Percentiles rank a stretch among this genome's conserved stretches.
Evolutionary conservation across 2,797 vertebrate genomes (phyloP).

Genomic region (Staurois parvus): DNA sequence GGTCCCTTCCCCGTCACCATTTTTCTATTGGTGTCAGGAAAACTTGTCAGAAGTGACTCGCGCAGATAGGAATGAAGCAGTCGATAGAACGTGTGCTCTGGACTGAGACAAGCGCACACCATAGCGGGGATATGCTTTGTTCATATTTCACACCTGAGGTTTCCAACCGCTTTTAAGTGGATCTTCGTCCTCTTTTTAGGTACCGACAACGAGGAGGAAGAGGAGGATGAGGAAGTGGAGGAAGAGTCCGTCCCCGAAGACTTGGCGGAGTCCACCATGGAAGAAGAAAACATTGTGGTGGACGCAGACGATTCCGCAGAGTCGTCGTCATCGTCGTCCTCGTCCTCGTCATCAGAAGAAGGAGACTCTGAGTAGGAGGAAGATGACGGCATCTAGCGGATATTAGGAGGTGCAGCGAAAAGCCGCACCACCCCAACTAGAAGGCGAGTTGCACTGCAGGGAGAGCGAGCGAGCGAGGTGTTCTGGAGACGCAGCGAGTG

Average conservation of each 20-base stretch:
- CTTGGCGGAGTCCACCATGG: slow-evolving; percentile 41
- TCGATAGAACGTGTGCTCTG: no score
- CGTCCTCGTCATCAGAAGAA: slow-evolving; percentile 29
- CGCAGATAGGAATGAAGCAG: no score
- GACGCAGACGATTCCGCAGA: slow-evolving; percentile 52
- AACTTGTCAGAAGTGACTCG: no score
- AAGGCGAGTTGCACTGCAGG: slow-evolving; percentile 46
- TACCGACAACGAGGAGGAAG: slow-evolving; percentile 43
- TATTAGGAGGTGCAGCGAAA: slow-evolving; percentile 40
- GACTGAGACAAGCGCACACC: no score
- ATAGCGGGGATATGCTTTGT: no score
- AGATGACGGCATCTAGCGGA: slow-evolving; percentile 38
- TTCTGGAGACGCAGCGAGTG: slow-evolving; percentile 40
- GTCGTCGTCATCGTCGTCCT: not conserved
- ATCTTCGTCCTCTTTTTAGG: slow-evolving; percentile 6
- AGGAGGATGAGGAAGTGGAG: slow-evolving; percentile 40
- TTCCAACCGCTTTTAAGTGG: no score
- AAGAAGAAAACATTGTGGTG: slow-evolving; percentile 33
- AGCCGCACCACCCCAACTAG: slow-evolving; percentile 41
- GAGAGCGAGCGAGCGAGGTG: slow-evolving; percentile 21
- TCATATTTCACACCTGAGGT: no score
- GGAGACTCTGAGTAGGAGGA: slow-evolving; percentile 30
- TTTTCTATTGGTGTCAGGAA: no score
- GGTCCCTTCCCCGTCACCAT: no score
- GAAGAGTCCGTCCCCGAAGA: slow-evolving; percentile 46